Evolutionary conservation across 1,140 invertebrate species (phyloP).

Genomic region (Orchestia grillus): DNA sequence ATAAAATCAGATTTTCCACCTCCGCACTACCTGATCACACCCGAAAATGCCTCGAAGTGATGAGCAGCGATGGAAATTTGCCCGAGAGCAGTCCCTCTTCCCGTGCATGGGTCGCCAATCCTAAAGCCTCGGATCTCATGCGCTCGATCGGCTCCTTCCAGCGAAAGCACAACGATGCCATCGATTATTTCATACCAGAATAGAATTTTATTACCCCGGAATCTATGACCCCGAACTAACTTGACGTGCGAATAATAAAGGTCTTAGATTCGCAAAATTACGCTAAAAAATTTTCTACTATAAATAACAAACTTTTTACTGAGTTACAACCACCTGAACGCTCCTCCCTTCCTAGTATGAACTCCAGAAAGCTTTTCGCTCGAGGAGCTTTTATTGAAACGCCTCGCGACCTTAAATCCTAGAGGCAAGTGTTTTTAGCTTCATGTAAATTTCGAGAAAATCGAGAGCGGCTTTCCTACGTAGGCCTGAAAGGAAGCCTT

Average conservation of each 20-base stretch:
- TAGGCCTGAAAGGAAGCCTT: neutral
- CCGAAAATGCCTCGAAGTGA: too few species aligned
- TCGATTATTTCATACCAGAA: too few species aligned
- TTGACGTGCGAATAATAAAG: neutral
- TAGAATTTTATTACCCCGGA: too few species aligned
- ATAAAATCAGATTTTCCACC: too few species aligned
- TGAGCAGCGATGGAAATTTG: too few species aligned
- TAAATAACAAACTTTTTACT: neutral
- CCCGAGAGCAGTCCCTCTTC: too few species aligned
- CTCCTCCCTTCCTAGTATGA: neutral
- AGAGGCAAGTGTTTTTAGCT: conserved; percentile 5
- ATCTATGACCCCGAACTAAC: too few species aligned
- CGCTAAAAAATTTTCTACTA: neutral
- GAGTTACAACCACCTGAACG: neutral
- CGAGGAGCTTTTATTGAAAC: neutral
- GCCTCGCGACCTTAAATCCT: neutral
- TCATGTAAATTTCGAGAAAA: neutral
- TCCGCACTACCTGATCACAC: too few species aligned
- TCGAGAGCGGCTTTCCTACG: neutral
- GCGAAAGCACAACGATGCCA: too few species aligned
- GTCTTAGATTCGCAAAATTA: neutral
- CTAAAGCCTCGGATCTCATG: too few species aligned
- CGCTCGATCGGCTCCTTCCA: too few species aligned
- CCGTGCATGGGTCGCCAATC: too few species aligned
- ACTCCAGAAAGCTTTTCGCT: neutral